Conservation (phyloP, 2,888 invertebrate genomes). For the Lagria hirta region DNA sequence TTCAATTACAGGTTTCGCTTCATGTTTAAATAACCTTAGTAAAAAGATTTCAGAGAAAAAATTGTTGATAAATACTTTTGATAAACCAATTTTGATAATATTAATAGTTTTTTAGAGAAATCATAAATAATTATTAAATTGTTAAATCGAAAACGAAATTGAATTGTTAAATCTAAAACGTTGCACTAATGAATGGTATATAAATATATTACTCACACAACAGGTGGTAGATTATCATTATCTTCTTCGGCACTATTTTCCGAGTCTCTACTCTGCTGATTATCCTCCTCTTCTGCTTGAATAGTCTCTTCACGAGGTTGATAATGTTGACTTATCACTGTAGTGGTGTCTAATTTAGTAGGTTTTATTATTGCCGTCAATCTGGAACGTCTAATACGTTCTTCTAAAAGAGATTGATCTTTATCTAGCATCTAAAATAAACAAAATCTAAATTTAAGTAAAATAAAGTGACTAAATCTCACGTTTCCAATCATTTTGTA, state of each 20-base stretch:
- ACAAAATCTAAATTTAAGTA: conserved; percentile 3
- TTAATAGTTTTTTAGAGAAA: too few relatives aligned
- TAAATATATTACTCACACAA: conserved; percentile 34
- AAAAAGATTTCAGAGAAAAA: too few relatives aligned
- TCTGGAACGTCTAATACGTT: conserved; percentile 89
- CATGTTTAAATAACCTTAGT: too few relatives aligned
- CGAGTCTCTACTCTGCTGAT: conserved; percentile 44
- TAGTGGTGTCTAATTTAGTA: not conserved
- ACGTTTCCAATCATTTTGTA: conserved; percentile 91
- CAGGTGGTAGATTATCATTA: conserved; percentile 39
- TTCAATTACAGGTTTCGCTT: too few relatives aligned
- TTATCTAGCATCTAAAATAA: conserved; percentile 82
- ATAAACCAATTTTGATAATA: too few relatives aligned
- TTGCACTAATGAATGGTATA: too few relatives aligned
- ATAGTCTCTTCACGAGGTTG: conserved; percentile 4
- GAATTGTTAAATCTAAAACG: too few relatives aligned
- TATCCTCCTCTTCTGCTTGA: not conserved
- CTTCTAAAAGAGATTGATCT: conserved; percentile 90
- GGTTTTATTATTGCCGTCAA: conserved; percentile 59
- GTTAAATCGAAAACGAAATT: too few relatives aligned
- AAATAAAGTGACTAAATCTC: conserved; percentile 35
- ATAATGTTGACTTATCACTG: not conserved
- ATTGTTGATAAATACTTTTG: too few relatives aligned
- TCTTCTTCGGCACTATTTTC: conserved; percentile 43
- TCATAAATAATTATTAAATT: too few relatives aligned